Conservation (phyloP, 2,888 invertebrate genomes). For the Stenchaetothrips biformis region DNA sequence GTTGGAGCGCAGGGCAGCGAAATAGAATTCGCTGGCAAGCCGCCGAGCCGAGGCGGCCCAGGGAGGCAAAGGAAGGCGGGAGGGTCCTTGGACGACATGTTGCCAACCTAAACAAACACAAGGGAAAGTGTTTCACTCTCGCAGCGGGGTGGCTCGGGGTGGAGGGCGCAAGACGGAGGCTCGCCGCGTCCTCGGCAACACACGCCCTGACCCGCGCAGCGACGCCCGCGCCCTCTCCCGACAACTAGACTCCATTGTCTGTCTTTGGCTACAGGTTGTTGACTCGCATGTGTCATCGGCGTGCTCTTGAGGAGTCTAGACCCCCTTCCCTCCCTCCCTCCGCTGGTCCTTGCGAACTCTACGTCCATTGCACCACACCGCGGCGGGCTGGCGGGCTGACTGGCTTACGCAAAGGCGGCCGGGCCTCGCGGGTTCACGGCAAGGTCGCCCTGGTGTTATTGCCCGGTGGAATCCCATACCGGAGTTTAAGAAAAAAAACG, state of each 20-base stretch:
- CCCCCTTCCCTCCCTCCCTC: not conserved
- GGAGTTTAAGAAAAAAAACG: no score
- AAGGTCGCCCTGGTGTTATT: not conserved
- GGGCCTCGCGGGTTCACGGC: not conserved
- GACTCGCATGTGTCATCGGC: not conserved
- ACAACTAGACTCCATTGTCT: no score
- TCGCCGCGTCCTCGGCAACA: no score
- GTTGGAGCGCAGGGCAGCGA: not conserved
- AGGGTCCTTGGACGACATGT: not conserved
- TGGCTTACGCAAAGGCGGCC: no score
- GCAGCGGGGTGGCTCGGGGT: no score
- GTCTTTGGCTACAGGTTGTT: not conserved
- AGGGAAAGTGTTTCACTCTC: not conserved
- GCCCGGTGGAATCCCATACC: no score
- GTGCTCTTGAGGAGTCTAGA: not conserved
- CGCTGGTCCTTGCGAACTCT: not conserved
- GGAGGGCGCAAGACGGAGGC: no score
- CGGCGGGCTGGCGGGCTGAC: not conserved
- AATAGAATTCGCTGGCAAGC: no score
- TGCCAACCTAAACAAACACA: conserved; percentile 16
- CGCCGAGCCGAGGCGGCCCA: no score
- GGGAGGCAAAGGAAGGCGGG: not conserved
- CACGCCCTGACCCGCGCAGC: no score
- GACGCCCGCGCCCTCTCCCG: no score
- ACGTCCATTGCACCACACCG: conserved; percentile 2